A percentile compares a stretch with the other conserved stretches of the same genome.
Conservation (phyloP, 2,888 invertebrate genomes). For the Tiliacea citrago region DNA sequence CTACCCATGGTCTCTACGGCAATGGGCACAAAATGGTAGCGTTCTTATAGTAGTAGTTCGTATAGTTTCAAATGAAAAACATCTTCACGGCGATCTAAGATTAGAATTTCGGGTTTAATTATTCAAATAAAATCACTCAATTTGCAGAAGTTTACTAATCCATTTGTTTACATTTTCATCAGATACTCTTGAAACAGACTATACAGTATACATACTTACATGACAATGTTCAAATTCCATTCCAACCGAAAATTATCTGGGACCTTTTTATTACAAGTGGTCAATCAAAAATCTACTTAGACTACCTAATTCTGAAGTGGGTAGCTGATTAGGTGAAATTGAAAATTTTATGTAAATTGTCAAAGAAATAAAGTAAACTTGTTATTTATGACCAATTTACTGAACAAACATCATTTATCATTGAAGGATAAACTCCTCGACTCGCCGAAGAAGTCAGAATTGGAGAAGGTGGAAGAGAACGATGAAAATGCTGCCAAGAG, state of each 20-base stretch:
- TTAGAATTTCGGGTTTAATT: neutral
- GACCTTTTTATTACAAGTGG: neutral
- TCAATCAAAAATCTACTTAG: neutral
- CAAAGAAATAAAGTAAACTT: neutral
- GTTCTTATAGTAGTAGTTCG: too few species aligned
- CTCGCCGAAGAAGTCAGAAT: constrained; percentile 58
- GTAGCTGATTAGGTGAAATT: neutral
- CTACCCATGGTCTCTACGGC: too few species aligned
- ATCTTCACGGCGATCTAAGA: neutral
- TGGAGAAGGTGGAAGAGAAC: constrained; percentile 56
- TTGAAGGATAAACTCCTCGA: constrained; percentile 45
- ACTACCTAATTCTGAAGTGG: neutral
- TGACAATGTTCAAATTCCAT: neutral
- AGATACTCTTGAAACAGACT: neutral
- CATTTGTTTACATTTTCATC: neutral
- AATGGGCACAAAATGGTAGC: too few species aligned
- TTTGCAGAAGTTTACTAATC: neutral
- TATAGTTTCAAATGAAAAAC: neutral
- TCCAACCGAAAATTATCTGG: neutral
- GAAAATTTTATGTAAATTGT: neutral
- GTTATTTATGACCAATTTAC: neutral
- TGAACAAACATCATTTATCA: constrained; percentile 3
- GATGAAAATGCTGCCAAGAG: constrained; percentile 42
- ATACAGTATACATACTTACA: neutral
- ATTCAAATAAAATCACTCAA: neutral